Percentiles rank a stretch among this genome's conserved stretches.
Evolutionary conservation across 2,888 invertebrate genomes (phyloP).

Genomic region (Ischnura elegans): DNA sequence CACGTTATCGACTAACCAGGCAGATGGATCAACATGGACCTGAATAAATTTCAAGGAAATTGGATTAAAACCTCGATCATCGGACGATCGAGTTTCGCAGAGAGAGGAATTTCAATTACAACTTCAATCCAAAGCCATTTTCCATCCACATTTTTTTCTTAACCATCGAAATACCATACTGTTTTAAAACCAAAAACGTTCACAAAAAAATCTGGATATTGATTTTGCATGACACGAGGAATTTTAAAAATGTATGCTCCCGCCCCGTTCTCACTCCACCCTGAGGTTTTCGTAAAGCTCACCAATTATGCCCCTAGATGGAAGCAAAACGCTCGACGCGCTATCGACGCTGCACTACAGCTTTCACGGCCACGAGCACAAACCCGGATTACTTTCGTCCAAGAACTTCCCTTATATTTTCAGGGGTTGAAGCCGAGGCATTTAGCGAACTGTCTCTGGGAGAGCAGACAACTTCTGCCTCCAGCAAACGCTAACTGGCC

Average conservation of each 20-base stretch:
- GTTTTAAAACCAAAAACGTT: background rate
- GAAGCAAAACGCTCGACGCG: background rate
- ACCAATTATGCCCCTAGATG: background rate
- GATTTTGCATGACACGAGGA: background rate
- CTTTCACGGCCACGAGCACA: background rate
- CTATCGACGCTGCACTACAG: background rate
- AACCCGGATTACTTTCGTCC: constrained; percentile 7
- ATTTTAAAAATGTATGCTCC: background rate
- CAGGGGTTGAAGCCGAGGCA: background rate
- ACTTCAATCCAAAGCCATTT: background rate
- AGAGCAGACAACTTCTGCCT: background rate
- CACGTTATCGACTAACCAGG: background rate
- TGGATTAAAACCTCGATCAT: background rate
- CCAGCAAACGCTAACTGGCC: too few relatives aligned
- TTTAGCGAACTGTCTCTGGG: background rate
- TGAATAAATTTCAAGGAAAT: background rate
- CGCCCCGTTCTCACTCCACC: background rate
- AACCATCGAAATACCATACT: background rate
- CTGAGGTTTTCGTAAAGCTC: constrained; percentile 7
- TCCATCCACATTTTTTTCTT: background rate
- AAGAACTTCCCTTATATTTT: background rate
- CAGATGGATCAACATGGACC: background rate
- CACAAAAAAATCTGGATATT: background rate
- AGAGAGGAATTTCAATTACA: background rate
- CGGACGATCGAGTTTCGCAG: background rate